Conservation (phyloP, 92 coral and sea anemone genomes). For the Paragorgia papillata region DNA sequence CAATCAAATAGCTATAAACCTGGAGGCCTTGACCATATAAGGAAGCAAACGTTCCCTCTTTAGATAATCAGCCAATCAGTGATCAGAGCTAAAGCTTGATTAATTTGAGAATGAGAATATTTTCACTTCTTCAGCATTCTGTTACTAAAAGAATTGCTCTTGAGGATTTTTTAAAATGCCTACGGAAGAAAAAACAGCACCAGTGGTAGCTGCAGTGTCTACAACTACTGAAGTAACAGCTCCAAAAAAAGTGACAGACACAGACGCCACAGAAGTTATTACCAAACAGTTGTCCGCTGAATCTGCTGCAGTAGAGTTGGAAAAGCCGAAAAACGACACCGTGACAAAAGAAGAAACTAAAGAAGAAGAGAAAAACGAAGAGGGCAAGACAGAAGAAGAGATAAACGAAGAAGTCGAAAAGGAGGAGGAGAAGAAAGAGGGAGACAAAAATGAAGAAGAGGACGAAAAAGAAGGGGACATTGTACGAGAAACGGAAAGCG, state of each 20-base stretch:
- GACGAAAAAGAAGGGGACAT: constrained; percentile 32
- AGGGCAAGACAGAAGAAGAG: constrained; percentile 46
- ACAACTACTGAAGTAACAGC: constrained; percentile 32
- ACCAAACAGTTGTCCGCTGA: neutral
- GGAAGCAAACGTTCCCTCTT: constrained; percentile 84
- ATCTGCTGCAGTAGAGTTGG: constrained; percentile 17
- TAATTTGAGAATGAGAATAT: too few relatives aligned
- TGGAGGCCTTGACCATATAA: constrained; percentile 49
- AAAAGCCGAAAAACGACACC: constrained; percentile 32
- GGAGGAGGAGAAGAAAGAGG: constrained; percentile 46
- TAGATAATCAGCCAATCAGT: constrained; percentile 73
- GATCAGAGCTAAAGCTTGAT: constrained; percentile 6
- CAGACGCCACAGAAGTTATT: constrained; percentile 14
- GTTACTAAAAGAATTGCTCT: neutral
- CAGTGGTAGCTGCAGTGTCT: constrained; percentile 26
- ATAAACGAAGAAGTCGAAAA: constrained; percentile 42
- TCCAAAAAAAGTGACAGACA: constrained; percentile 4
- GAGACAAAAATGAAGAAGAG: constrained; percentile 30
- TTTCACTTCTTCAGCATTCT: neutral
- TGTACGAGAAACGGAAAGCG: constrained; percentile 2
- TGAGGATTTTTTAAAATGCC: constrained; percentile 52
- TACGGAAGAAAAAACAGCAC: constrained; percentile 51
- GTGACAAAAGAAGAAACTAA: constrained; percentile 26
- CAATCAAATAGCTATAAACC: neutral
- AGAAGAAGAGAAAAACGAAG: constrained; percentile 56